Evolutionary conservation across 2,113 vertebrate species (phyloP), one percentile per base, ranked within the genome.

Genomic region (Carassius gibelio): DNA sequence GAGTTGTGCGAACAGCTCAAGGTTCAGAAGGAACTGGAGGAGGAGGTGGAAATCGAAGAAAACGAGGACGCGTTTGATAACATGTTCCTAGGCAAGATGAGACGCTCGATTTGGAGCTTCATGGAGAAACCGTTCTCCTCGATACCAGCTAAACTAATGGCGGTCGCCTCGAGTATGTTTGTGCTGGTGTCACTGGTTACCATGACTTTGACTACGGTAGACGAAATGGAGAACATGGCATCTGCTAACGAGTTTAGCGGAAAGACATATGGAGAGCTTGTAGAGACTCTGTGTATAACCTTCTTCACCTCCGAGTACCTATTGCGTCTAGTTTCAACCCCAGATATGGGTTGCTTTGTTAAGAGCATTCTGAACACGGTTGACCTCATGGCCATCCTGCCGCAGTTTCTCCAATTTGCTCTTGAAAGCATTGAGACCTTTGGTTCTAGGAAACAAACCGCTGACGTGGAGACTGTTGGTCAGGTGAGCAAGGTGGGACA

Each of bases 111-210:
- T 88, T 99, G 98, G 98, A 97, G 98, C 89, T 90, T 99, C 69
- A 95, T 99, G 97, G 98, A 99, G 93, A 99, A 98, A 79, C 98
- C 98, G 0, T 98, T 99, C 88, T 99, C 97, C 0, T 99, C 98
- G 0, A 66, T 96, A 50, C 95, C 95, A 0, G 98, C 98, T 76
- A 99, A 99, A 88, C 87, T 94, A 48, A 95, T 99, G 93, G 96
- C 96, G 0, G 95, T 98, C 85, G 95, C 96, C 86, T 98, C 97
- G 83, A 98, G 96, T 88, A 93, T 98, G 84, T 98, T 98, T 0
- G 98, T 99, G n/a, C 93, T 99, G 55, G 84, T 98, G 87, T 99
- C 98, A 0, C 95, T 99, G 36, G 96, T 98, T 84, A 96, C 96
- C 4, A 96, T 99, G 95, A 96, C 96, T 0, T 94, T 99, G 81